Conservation (phyloP, 2,888 invertebrate species). For the Napeogenes inachia region DNA sequence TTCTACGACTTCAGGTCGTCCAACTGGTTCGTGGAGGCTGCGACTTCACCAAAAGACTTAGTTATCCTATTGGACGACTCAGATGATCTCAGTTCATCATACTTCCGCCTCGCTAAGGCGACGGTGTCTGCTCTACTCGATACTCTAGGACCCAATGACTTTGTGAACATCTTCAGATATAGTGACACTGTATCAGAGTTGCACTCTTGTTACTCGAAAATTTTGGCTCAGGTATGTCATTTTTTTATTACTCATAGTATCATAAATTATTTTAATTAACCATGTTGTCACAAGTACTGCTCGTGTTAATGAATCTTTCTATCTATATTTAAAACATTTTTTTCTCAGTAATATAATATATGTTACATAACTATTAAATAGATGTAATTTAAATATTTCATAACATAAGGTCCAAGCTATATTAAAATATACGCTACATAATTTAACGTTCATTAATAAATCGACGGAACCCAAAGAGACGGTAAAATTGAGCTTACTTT, state of each 20-base stretch:
- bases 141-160: conserved; percentile 97
- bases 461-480: background rate
- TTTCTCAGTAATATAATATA: too few relatives aligned
- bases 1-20: conserved; percentile 96
- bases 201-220: conserved; percentile 93
- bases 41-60: conserved; percentile 97
- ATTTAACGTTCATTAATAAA: background rate
- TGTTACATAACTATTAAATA: too few relatives aligned
- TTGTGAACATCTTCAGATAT: conserved; percentile 95
- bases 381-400: too few relatives aligned
- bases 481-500: conserved; percentile 8
- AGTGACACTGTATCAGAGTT: conserved; percentile 89
- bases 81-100: conserved; percentile 90
- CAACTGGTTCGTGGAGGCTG: conserved; percentile 98
- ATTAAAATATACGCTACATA: too few relatives aligned
- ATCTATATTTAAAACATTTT: too few relatives aligned
- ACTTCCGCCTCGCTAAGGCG: conserved; percentile 90
- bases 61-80: conserved; percentile 95
- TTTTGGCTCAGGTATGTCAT: conserved; percentile 86
- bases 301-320: too few relatives aligned
- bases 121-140: conserved; percentile 94
- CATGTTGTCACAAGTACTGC: too few relatives aligned
- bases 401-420: too few relatives aligned
- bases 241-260: too few relatives aligned
- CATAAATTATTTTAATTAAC: too few relatives aligned